Base-by-base conservation (phyloP, 2,888 invertebrate species). In the Desoria tigrina region DNA sequence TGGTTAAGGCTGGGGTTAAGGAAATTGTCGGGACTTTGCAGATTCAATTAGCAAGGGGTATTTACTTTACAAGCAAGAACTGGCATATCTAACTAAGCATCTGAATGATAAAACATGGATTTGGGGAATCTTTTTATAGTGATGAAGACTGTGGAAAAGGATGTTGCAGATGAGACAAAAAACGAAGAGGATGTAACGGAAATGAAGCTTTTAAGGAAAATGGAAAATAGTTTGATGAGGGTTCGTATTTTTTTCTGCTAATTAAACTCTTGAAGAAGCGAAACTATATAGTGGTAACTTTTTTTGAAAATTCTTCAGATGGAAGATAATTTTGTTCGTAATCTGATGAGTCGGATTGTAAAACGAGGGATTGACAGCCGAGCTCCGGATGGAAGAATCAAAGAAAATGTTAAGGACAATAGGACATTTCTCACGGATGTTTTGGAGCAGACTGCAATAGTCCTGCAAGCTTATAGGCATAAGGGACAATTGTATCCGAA, bases 1-100 rank as follows among this genome's bases (percentile, higher is more conserved):
- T 73, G 0, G 53, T 71, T 1, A 61, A 65, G n/a, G 45, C 68
- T 6, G 74, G 71, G 24, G 65, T 68, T 11, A 73, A 73, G 26
- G 74, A 74, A 61, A 63, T 74, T 49, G 67, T 73, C 0, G 64
- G 63, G n/a, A 67, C 63, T 9, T 50, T 73, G 11, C 66, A 71
- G 51, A 56, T 60, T 21, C 69, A 72, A 42, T 55, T 72, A 0
- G 32, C 57, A 11, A 37, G 63, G 23, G 68, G 72, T 72, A 67
- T 21, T 26, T 39, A 14, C 18, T n/a, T n/a, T n/a, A n/a, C n/a
- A n/a, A n/a, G n/a, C n/a, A n/a, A n/a, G 24, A 28, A 55, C 27
- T 53, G 32, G 16, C 39, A 59, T n/a, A 18, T 18, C 27, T 59
- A 55, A n/a, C n/a, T n/a, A n/a, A n/a, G n/a, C 55, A 32, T 7